Base-by-base conservation (phyloP, 2,797 vertebrate genomes). In the Apogon hyalosoma region DNA sequence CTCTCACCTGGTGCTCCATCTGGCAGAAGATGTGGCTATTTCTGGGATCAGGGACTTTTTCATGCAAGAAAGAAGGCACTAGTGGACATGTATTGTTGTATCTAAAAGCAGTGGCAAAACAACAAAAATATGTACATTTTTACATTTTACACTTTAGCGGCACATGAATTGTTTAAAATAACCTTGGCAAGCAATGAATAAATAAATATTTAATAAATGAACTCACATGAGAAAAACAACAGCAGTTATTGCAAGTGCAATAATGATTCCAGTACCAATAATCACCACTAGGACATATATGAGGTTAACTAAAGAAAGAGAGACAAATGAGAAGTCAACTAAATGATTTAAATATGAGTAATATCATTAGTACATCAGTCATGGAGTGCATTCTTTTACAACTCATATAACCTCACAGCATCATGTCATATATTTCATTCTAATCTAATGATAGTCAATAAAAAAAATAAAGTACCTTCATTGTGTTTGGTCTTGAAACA, bases 11-110 rank as follows among this genome's bases (percentile, higher is more conserved):
- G 38, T 69, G 42, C 58, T 75, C 86, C 66, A 83, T 72, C 21
- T 88, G 79, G 75, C 38, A 72, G 66, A 93, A 90, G 51, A 93
- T 87, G 16, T 65, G 63, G 78, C 94, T 94, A 63, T 94, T 94
- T 48, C 79, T 46, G 4, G 94, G 91, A 86, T 94, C 93, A 15
- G 94, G 93, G 28, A 94, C 81, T 69, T 89, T 92, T 12, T 75
- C 59, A 56, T 31, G 68, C 11, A 71, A 57, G 63, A 48, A 82
- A 3, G 0, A 48, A 24, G 31, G 45, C 28, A 66, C 4, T 33
- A 70, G 9, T 6, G 39, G 47, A 19, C 55, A 75, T 0, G 4
- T 3, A 62, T 79, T 82, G 7, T 31, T 70, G 42, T 10, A 6
- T 51, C 13, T 11, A 11, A 0, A 53, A 43, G 13, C 76, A 50